A percentile compares a stretch with the other conserved stretches of the same genome.
Conservation (phyloP, 2,888 invertebrate genomes). For the Drosophila leonis region DNA sequence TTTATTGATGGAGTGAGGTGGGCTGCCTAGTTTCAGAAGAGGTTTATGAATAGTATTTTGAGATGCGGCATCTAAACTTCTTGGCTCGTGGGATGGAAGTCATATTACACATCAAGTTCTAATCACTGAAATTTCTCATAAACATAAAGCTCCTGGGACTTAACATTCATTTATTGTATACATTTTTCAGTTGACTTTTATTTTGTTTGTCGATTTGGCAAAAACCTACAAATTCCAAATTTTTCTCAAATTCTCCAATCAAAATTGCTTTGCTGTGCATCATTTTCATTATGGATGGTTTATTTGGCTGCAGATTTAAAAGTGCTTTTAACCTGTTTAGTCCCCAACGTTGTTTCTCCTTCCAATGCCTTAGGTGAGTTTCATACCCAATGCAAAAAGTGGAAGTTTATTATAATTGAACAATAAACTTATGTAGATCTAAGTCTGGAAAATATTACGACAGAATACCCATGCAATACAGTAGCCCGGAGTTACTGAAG, state of each 20-base stretch:
- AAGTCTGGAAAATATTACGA: background rate
- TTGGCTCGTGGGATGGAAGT: too few relatives aligned
- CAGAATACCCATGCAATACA: background rate
- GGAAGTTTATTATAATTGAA: background rate
- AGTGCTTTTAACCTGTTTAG: background rate
- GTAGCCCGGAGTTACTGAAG: background rate
- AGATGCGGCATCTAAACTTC: too few relatives aligned
- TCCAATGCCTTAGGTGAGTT: slow-evolving; percentile 20
- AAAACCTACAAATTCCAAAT: background rate
- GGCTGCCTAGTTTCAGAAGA: too few relatives aligned
- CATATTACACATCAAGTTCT: too few relatives aligned
- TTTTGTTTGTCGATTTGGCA: background rate
- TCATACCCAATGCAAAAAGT: background rate
- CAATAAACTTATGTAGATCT: background rate
- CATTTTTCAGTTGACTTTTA: background rate
- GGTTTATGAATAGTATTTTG: too few relatives aligned
- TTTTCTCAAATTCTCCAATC: background rate
- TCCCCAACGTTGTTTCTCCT: background rate
- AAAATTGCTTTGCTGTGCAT: slow-evolving; percentile 2
- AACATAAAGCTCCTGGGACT: background rate
- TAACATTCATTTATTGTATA: background rate
- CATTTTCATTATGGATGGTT: background rate
- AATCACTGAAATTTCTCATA: background rate
- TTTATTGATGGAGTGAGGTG: background rate
- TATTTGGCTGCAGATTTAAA: background rate